Conservation (phyloP, 2,888 invertebrate species). For the Zygaena filipendulae region DNA sequence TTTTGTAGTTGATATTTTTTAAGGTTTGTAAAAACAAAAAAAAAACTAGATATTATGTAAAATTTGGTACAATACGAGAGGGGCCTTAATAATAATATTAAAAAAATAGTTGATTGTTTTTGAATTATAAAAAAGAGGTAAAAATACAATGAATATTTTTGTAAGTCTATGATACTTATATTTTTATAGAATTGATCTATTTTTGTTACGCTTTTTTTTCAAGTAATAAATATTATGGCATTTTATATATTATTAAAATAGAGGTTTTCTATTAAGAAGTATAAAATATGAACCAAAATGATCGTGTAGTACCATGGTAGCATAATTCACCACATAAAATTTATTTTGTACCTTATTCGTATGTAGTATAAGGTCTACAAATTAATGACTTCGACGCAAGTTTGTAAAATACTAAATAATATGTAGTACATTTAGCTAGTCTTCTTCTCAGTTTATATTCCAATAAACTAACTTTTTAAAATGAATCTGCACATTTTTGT, state of each 20-base stretch:
- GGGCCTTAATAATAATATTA: slow-evolving; percentile 40
- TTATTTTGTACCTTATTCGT: no score
- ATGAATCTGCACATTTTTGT: no score
- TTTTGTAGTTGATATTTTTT: slow-evolving; percentile 6
- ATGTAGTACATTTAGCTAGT: no score
- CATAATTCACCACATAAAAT: no score
- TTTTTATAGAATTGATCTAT: slow-evolving; percentile 51
- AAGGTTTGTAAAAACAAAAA: slow-evolving; percentile 11
- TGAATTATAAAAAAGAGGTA: slow-evolving; percentile 33
- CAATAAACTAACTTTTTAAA: no score
- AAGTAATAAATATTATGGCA: slow-evolving; percentile 35
- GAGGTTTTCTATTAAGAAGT: no score
- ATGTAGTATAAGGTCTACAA: no score
- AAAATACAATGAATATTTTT: slow-evolving; percentile 50
- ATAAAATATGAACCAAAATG: no score
- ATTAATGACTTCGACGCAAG: no score
- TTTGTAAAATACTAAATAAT: no score
- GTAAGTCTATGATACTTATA: slow-evolving; percentile 42
- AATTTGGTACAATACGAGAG: slow-evolving; percentile 52
- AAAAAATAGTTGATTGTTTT: slow-evolving; percentile 34
- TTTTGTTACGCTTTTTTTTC: slow-evolving; percentile 62
- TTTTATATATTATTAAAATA: slow-evolving; percentile 28
- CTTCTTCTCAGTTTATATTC: no score
- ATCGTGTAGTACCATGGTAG: no score
- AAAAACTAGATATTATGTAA: slow-evolving; percentile 31